These are phyloP conservation scores for Balaenoptera acutorostrata DNA, from an alignment of 2,113 vertebrate species.

Conservation along the genomic window DNA sequence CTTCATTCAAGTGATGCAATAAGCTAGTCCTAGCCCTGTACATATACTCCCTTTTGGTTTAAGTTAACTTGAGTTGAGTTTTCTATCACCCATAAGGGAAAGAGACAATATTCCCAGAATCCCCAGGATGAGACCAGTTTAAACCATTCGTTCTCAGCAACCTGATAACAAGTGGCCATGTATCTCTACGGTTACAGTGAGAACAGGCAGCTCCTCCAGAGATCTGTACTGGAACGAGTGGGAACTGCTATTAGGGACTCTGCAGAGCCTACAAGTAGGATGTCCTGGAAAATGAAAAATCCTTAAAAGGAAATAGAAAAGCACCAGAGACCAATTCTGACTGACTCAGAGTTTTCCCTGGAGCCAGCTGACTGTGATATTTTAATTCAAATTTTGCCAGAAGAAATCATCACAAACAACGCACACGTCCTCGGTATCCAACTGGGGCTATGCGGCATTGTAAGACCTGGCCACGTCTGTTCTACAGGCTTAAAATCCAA, in stretches of 20 bases:
- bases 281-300: not conserved
- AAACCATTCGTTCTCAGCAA: not conserved
- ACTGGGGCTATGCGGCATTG: not conserved
- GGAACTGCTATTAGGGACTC: not conserved
- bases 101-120: not conserved
- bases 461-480: not conserved
- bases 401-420: not conserved
- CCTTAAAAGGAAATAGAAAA: not conserved
- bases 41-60: not conserved
- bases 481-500: not conserved
- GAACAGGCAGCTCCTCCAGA: not conserved
- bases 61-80: not conserved
- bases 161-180: not conserved
- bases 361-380: not conserved
- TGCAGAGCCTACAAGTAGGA: not conserved
- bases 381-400: not conserved
- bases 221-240: not conserved
- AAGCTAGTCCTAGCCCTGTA: not conserved
- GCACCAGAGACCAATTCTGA: not conserved
- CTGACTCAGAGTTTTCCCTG: not conserved
- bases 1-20: not conserved
- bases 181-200: not conserved
- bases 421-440: not conserved
- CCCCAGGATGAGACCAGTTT: not conserved
- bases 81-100: not conserved